These are phyloP conservation scores for Ctenodactylus gundi DNA, from an alignment of 2,113 vertebrate species.

Conservation along the genomic window DNA sequence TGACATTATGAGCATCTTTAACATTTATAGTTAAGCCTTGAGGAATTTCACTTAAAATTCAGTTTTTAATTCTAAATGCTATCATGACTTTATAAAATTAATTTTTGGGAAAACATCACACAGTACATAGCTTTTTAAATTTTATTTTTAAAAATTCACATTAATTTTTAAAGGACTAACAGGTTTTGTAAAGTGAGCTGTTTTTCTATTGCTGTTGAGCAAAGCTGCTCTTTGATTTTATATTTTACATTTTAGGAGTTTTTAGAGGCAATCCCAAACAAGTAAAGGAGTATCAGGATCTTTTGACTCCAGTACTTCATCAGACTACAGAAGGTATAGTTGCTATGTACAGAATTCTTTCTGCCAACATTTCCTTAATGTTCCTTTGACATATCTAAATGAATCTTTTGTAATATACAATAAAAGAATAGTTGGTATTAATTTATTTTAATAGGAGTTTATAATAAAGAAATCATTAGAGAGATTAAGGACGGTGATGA, in stretches of 20 bases:
- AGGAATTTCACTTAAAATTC: conserved; percentile 44
- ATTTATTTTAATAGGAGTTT: background rate
- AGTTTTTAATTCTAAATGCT: conserved; percentile 29
- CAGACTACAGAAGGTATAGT: conserved; percentile 90
- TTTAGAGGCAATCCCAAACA: conserved; percentile 93
- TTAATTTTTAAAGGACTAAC: background rate
- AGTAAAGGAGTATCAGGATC: conserved; percentile 94
- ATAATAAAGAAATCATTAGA: background rate
- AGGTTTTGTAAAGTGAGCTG: background rate
- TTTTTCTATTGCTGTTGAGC: background rate
- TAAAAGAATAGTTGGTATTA: background rate
- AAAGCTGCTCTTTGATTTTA: conserved; percentile 9
- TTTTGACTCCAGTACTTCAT: conserved; percentile 93
- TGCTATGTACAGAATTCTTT: conserved; percentile 17
- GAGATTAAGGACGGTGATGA: background rate
- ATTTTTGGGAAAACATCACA: background rate
- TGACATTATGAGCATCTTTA: background rate
- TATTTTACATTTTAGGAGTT: conserved; percentile 87
- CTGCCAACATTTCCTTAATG: background rate
- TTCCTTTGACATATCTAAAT: background rate
- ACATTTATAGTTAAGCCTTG: background rate
- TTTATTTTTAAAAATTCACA: conserved; percentile 32
- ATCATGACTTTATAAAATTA: conserved; percentile 32
- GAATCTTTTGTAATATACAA: background rate
- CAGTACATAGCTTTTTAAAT: background rate